Evolutionary conservation across 2,797 vertebrate species (phyloP).

Genomic region (Eleutherodactylus coqui): DNA sequence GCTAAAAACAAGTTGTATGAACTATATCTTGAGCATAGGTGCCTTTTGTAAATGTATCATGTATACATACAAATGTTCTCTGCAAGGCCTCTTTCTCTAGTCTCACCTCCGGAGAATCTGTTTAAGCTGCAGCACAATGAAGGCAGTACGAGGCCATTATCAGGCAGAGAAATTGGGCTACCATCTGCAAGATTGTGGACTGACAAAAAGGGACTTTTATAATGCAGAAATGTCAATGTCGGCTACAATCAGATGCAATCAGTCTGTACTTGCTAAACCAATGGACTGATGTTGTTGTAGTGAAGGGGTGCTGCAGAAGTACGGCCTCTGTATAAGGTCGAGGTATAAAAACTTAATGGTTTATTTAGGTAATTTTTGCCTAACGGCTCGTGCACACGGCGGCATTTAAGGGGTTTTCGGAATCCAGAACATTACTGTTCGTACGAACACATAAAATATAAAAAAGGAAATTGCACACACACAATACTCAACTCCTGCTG

Average conservation of each 20-base stretch:
- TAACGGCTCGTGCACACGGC: no score
- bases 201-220: background rate
- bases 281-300: background rate
- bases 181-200: background rate
- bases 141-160: background rate
- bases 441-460: no score
- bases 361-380: no score
- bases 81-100: background rate
- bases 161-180: background rate
- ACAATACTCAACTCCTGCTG: no score
- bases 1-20: slow-evolving; percentile 66
- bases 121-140: background rate
- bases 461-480: no score
- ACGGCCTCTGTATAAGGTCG: background rate
- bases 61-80: slow-evolving; percentile 28
- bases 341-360: background rate
- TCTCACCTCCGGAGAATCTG: background rate
- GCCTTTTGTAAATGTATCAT: slow-evolving; percentile 35
- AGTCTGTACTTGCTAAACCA: background rate
- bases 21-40: slow-evolving; percentile 37
- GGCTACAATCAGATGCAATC: background rate
- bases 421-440: no score
- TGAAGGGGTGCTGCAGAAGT: background rate
- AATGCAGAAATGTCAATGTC: background rate
- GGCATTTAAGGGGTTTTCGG: no score